Evolutionary conservation across 2,113 vertebrate species (phyloP), one percentile per base, ranked within the genome.

Genomic region (Hippotragus niger): DNA sequence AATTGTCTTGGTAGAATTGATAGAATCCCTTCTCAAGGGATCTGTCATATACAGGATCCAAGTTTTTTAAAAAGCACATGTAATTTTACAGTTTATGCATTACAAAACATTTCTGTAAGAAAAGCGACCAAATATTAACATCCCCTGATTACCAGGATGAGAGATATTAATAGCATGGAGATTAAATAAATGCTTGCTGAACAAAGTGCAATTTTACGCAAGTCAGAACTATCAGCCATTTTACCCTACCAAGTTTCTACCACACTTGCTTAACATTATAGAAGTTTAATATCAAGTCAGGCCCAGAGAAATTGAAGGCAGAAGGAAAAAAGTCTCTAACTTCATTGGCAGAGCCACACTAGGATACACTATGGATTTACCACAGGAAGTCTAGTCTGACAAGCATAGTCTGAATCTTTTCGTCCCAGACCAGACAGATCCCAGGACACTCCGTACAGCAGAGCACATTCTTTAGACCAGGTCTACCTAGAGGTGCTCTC

Each of bases 41-140:
- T 64, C 50, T 91, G 21, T 64, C 53, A 91, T 50, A 58, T 36
- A 27, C 40, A 93, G 53, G 88, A 85, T 55, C 76, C 36, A 76
- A 45, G 67, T 55, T 85, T 93, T 64, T 83, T 62, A 90, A 93
- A 87, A 40, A 84, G 15, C 31, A 52, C 40, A 57, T 45, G n/a
- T 60, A 76, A 57, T 76, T 96, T 93, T 93, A 36, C 33, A 96
- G 11, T 64, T n/a, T 74, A 15, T 74, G 52, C 31, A n/a, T 96
- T 82, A 86, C 7, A 85, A 95, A 87, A 91, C n/a, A 91, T 78
- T 85, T 96, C 23, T 76, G 36, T 7, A 76, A 97, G 86, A 81
- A 93, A 84, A 88, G 8, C 9, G 43, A 76, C 47, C 36, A 80
- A 89, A 83, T 83, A 43, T 23, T 76, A 74, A 60, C 19, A 87